These are phyloP conservation scores for Oxytorus armatus DNA, from an alignment of 2,888 invertebrate species.

Conservation along the genomic window DNA sequence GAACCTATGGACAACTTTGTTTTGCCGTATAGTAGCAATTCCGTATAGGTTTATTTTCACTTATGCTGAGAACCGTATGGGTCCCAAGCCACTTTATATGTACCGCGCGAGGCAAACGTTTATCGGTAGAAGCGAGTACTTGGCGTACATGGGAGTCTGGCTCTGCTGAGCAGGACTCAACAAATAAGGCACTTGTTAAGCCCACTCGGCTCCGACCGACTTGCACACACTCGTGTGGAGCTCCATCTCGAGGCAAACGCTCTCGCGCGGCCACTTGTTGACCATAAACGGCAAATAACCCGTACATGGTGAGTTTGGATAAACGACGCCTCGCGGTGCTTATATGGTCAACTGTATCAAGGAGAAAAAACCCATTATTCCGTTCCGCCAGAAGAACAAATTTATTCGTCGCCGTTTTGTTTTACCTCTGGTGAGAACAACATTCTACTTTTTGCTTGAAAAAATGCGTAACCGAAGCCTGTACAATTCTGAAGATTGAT, in stretches of 20 bases:
- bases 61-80: constrained; percentile 46
- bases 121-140: constrained; percentile 67
- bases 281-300: constrained; percentile 73
- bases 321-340: constrained; percentile 52
- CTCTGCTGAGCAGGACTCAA: constrained; percentile 67
- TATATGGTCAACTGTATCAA: constrained; percentile 63
- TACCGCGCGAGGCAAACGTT: constrained; percentile 65
- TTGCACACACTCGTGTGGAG: constrained; percentile 23
- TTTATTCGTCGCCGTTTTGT: constrained; percentile 17
- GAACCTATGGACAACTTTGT: background rate
- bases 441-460: constrained; percentile 13
- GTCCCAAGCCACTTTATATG: constrained; percentile 57
- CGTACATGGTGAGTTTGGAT: background rate
- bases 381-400: constrained; percentile 32
- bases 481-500: background rate
- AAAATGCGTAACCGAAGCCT: background rate
- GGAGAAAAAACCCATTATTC: constrained; percentile 41
- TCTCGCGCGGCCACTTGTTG: constrained; percentile 72
- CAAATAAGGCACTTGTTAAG: constrained; percentile 81
- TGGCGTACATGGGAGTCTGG: constrained; percentile 66
- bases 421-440: background rate
- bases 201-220: constrained; percentile 59
- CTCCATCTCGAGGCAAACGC: constrained; percentile 53
- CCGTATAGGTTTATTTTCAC: constrained; percentile 21
- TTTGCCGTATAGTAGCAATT: constrained; percentile 14